These are phyloP conservation scores for Deroptyus accipitrinus DNA, from an alignment of 2,113 vertebrate species.

Conservation along the genomic window DNA sequence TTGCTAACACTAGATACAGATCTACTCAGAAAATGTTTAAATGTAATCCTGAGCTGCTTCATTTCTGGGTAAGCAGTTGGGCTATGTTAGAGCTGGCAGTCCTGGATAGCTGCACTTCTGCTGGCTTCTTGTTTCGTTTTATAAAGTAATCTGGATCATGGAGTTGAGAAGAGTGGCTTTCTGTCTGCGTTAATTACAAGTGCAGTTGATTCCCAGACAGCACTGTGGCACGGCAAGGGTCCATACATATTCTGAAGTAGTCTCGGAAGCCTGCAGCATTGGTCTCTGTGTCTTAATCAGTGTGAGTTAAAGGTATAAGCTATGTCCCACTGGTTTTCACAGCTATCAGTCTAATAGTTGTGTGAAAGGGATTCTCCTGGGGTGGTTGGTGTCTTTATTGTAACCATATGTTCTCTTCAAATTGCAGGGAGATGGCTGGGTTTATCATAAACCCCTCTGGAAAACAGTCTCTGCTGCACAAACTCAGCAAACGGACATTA, in stretches of 20 bases:
- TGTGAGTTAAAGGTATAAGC: not conserved
- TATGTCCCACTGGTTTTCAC: not conserved
- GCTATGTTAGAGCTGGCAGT: not conserved
- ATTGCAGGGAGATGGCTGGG: constrained; percentile 92
- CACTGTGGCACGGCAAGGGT: rapidly evolving
- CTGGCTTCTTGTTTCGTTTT: not conserved
- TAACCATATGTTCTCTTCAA: constrained; percentile 28
- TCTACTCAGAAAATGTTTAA: not conserved
- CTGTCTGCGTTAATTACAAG: not conserved
- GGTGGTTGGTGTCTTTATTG: not conserved
- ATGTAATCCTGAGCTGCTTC: not conserved
- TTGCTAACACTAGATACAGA: not conserved
- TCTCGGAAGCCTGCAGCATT: not conserved
- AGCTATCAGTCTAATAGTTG: not conserved
- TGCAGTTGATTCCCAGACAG: not conserved
- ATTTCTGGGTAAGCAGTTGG: not conserved
- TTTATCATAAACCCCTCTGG: constrained; percentile 93
- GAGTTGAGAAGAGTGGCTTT: not conserved
- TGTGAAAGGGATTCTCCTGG: not conserved
- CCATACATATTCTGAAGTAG: rapidly evolving
- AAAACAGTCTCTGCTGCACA: constrained; percentile 74
- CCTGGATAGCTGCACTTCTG: not conserved
- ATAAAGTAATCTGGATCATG: not conserved
- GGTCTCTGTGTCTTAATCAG: not conserved
- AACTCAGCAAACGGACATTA: constrained; percentile 69